phyloP scores from a whole-genome alignment of 2,113 vertebrate genomes.

The Brachionichthys hirsutus region DNA sequence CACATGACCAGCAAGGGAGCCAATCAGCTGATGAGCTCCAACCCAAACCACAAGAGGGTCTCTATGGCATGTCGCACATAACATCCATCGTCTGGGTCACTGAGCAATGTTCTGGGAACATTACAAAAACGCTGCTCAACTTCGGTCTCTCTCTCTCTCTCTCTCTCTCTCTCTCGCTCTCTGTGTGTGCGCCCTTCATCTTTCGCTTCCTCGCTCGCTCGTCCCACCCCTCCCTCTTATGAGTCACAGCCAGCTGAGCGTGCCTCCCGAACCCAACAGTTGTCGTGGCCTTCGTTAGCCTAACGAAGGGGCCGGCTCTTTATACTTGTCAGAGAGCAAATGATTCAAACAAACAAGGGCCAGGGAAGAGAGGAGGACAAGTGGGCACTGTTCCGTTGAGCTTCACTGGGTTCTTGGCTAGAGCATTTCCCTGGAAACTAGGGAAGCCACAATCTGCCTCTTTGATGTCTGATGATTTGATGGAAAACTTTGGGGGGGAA shows the following conservation, averaged over 20 bases:
- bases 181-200: constrained; percentile 24
- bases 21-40: constrained; percentile 61
- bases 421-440: constrained; percentile 69
- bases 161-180: no score
- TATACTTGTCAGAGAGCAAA: constrained; percentile 76
- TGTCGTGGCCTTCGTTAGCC: constrained; percentile 76
- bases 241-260: constrained; percentile 68
- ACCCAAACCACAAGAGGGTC: constrained; percentile 49
- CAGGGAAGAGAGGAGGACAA: constrained; percentile 67
- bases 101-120: constrained; percentile 73
- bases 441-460: constrained; percentile 74
- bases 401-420: constrained; percentile 74
- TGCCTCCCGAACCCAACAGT: constrained; percentile 74
- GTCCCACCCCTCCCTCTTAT: constrained; percentile 32
- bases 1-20: constrained; percentile 53
- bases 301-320: constrained; percentile 74
- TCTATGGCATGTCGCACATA: constrained; percentile 51
- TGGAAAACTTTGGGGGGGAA: constrained; percentile 69
- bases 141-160: constrained; percentile 49
- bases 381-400: constrained; percentile 69
- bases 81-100: constrained; percentile 63
- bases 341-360: constrained; percentile 76
- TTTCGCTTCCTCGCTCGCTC: constrained; percentile 39
- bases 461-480: constrained; percentile 75
- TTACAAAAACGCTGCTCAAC: constrained; percentile 69